phyloP scores from a whole-genome alignment of 2,797 vertebrate genomes.

The Salmo trutta region DNA sequence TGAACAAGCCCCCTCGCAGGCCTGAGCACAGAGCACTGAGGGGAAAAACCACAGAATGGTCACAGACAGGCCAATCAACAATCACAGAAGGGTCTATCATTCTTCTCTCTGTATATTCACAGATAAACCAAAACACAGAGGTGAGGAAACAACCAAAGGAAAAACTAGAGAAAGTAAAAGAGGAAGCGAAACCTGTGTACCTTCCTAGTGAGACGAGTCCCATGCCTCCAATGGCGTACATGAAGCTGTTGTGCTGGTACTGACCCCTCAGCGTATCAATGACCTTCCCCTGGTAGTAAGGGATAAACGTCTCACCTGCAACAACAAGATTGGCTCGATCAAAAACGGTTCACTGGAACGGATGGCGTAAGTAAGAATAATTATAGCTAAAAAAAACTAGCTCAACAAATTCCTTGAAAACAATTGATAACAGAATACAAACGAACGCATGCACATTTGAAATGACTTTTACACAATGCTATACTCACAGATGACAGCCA shows the following conservation, averaged over 20 bases:
- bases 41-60: neutral
- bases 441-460: neutral
- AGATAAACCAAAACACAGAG: neutral
- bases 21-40: conserved; percentile 68
- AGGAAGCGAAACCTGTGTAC: conserved; percentile 55
- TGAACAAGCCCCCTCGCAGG: conserved; percentile 78
- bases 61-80: neutral
- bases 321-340: neutral
- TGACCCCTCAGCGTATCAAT: conserved; percentile 76
- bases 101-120: neutral
- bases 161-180: neutral
- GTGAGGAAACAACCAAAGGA: neutral
- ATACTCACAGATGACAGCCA: conserved; percentile 81
- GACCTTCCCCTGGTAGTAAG: conserved; percentile 79
- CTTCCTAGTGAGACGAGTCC: conserved; percentile 78
- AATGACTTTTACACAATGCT: neutral
- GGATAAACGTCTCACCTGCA: conserved; percentile 82
- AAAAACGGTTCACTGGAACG: too few relatives aligned
- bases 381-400: too few relatives aligned
- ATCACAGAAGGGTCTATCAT: neutral
- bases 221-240: conserved; percentile 67
- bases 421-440: too few relatives aligned
- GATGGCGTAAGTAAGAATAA: too few relatives aligned
- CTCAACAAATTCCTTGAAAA: too few relatives aligned
- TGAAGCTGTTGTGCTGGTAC: conserved; percentile 57